Evolutionary conservation across 2,797 vertebrate species (phyloP), one percentile per base, ranked within the genome.

Genomic region (Yasuhikotakia modesta): DNA sequence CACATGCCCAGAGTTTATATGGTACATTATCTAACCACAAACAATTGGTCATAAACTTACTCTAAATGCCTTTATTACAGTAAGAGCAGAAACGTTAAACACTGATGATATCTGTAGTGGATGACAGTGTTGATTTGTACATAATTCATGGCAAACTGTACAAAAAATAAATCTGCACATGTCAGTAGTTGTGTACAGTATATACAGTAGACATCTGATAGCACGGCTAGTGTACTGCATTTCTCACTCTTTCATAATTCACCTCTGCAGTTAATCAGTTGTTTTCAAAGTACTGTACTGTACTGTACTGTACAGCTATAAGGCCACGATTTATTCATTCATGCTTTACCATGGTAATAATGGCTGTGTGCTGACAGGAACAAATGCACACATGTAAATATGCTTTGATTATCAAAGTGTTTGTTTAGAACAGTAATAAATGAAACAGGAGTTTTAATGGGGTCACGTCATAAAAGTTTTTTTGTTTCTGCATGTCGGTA

Each of bases 1-100:
- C 24, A 60, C 1, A 3, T 55, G 43, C 60, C 60, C 58, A 64
- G 5, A 14, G 10, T 19, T 3, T 17, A 52, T 14, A 32, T 61
- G 7, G 2, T 16, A 8, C 30, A n/a, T 16, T 63, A 63, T 50
- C 7, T 16, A 63, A 50, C 2, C 4, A 7, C 71, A 52, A 22
- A 35, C 32, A 65, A 16, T 32, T 39, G 48, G 13, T 48, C 71
- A 13, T 73, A 27, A 48, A 73, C 16, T 17, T 46, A 14, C 22
- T 35, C 8, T 74, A 50, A 19, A 21, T 53, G 72, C 27, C 58
- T 39, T 24, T 74, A 64, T 70, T 55, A 70, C 45, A 57, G 53
- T 19, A 22, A 7, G 6, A 35, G 32, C 32, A 35, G 32, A 8
- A 39, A 24, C 53, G 24, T 11, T 17, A 30, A 60, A 60, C 58